Conservation (phyloP, 2,113 vertebrate species). For the Lagopus muta region DNA sequence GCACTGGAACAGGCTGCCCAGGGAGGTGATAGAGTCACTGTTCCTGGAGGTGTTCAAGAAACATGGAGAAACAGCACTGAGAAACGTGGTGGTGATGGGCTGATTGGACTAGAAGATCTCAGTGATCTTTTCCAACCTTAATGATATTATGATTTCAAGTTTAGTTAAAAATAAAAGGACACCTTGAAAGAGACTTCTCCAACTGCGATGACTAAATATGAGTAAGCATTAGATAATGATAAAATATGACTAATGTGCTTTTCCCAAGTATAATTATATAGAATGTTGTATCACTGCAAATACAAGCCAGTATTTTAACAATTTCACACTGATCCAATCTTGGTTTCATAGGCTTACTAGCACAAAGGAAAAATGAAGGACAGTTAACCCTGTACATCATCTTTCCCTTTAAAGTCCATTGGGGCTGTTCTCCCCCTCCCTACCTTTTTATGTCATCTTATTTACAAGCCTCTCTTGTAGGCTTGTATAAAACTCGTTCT, state of each 20-base stretch:
- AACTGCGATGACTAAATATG: constrained; percentile 29
- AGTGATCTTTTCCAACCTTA: no score
- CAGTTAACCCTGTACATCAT: not conserved
- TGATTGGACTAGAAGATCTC: no score
- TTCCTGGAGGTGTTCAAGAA: no score
- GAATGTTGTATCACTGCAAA: not conserved
- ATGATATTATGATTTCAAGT: not conserved
- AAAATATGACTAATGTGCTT: constrained; percentile 9
- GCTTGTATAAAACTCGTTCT: not conserved
- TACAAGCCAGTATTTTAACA: not conserved
- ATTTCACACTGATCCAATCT: not conserved
- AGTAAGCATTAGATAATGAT: not conserved
- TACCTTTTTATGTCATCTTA: not conserved
- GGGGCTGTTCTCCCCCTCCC: not conserved
- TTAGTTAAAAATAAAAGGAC: not conserved
- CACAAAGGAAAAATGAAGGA: not conserved
- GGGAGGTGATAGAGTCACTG: no score
- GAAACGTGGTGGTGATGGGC: no score
- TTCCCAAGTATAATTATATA: not conserved
- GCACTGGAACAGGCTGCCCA: no score
- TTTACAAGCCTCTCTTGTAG: not conserved
- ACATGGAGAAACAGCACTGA: no score
- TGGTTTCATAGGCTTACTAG: not conserved
- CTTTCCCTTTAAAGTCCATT: not conserved
- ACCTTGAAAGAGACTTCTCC: not conserved